Evolutionary conservation across 1,140 invertebrate species (phyloP).

Genomic region (Araneus ventricosus): DNA sequence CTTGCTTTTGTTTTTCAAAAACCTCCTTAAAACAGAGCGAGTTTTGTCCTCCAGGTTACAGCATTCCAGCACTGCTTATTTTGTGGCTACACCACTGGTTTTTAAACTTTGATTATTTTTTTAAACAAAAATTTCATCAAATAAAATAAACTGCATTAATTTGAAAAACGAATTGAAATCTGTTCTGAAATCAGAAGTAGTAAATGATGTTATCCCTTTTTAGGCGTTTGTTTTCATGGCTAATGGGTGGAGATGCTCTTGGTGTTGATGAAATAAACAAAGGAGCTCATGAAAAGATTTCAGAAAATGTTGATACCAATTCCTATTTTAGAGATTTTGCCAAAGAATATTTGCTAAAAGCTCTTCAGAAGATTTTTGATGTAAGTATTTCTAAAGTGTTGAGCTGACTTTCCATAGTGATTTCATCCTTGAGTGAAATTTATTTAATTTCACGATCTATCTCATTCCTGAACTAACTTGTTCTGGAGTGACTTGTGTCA

Average conservation of each 20-base stretch:
- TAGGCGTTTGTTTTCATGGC: conserved; percentile 90
- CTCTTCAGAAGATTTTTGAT: conserved; percentile 81
- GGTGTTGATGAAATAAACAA: conserved; percentile 78
- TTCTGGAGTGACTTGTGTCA: no score
- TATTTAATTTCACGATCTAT: no score
- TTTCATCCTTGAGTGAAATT: no score
- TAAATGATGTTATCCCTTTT: conserved; percentile 72
- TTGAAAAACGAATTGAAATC: background rate
- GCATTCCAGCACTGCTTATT: no score
- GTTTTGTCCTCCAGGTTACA: no score
- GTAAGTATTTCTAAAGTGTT: conserved; percentile 76
- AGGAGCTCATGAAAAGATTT: conserved; percentile 77
- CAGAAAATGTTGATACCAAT: conserved; percentile 76
- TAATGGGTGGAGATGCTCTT: conserved; percentile 85
- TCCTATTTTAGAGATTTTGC: conserved; percentile 89
- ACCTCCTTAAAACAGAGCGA: no score
- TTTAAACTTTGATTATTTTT: background rate
- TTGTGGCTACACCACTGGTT: no score
- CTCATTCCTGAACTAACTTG: no score
- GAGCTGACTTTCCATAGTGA: background rate
- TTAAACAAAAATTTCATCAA: background rate
- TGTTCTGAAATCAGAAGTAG: background rate
- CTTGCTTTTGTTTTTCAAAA: no score
- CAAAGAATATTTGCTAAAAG: conserved; percentile 82
- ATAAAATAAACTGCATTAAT: background rate